Evolutionary conservation across 2,113 vertebrate genomes (phyloP).

Genomic region (Sorex fumeus): DNA sequence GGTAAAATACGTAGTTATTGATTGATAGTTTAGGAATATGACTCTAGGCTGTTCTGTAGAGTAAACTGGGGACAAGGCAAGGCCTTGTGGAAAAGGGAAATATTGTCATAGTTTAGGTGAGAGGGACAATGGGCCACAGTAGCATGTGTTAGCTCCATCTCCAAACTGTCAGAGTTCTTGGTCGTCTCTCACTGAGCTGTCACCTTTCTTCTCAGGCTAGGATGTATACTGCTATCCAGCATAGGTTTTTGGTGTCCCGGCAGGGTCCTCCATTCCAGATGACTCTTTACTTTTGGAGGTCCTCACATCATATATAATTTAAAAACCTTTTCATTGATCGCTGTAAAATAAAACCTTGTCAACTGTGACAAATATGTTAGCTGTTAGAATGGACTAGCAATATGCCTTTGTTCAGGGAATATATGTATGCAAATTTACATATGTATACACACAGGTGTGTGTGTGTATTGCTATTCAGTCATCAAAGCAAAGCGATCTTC

Average conservation of each 20-base stretch:
- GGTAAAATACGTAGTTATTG: background rate
- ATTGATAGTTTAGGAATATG: background rate
- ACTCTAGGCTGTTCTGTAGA: background rate
- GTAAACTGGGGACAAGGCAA: background rate
- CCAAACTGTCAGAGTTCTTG: background rate
- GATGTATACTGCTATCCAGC: background rate
- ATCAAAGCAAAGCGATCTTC: background rate
- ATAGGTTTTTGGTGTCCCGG: background rate
- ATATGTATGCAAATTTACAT: background rate
- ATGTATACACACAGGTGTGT: background rate
- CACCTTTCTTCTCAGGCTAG: background rate
- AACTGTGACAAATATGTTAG: background rate
- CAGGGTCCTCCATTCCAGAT: background rate
- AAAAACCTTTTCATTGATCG: background rate
- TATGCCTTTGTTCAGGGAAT: background rate
- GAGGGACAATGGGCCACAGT: background rate
- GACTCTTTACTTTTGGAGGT: background rate
- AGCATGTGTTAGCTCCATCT: background rate
- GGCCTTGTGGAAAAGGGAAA: background rate
- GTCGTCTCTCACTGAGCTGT: background rate
- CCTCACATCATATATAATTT: background rate
- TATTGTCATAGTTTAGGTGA: background rate
- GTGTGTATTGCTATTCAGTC: background rate
- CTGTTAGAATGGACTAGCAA: background rate
- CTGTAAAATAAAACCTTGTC: constrained; percentile 23